These are phyloP conservation scores for Myzus persicae DNA, from an alignment of 1,140 invertebrate genomes.

Conservation along the genomic window DNA sequence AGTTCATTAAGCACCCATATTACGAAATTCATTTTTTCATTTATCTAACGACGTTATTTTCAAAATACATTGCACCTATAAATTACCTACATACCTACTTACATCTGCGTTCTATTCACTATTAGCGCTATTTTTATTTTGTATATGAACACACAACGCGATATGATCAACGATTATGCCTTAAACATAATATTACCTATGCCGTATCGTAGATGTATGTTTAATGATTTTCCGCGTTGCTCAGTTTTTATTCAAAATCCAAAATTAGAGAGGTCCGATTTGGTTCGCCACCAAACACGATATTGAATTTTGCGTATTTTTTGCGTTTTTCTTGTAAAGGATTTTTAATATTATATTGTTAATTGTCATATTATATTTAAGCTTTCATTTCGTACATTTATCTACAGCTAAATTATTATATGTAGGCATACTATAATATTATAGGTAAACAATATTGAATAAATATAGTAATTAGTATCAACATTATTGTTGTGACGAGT, in stretches of 20 bases:
- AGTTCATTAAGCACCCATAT: slow-evolving; percentile 24
- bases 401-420: neutral
- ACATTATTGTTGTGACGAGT: neutral
- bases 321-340: neutral
- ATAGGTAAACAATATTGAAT: neutral
- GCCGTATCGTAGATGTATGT: neutral
- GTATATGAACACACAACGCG: neutral
- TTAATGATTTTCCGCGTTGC: neutral
- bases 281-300: neutral
- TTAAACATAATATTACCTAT: neutral
- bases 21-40: slow-evolving; percentile 13
- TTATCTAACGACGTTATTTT: neutral
- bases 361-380: too few relatives aligned
- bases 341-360: too few relatives aligned
- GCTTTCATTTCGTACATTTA: neutral
- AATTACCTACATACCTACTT: neutral
- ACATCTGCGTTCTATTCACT: neutral
- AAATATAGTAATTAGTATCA: too few relatives aligned
- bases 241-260: neutral
- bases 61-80: neutral
- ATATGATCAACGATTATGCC: neutral
- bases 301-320: too few relatives aligned
- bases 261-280: neutral
- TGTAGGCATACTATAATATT: neutral
- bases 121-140: neutral